phyloP scores from a whole-genome alignment of 2,888 invertebrate species.

The Coremacera marginata region DNA sequence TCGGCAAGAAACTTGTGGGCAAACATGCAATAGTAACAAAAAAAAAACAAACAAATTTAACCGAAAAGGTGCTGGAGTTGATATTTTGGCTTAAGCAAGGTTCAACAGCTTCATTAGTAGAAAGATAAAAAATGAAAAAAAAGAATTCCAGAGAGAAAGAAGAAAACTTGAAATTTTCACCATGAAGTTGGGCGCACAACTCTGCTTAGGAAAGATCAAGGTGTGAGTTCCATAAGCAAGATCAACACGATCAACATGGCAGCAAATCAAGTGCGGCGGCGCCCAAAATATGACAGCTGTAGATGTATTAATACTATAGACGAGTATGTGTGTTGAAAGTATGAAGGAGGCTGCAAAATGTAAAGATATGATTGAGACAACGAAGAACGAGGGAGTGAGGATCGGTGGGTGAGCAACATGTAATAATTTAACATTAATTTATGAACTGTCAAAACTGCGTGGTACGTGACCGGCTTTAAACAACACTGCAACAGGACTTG shows the following conservation, averaged over 20 bases:
- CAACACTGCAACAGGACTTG: background rate
- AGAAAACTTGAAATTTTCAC: slow-evolving; percentile 10
- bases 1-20: slow-evolving; percentile 11
- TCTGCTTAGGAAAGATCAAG: slow-evolving; percentile 24
- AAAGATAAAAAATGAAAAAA: background rate
- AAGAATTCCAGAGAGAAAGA: background rate
- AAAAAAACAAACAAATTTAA: background rate
- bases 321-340: background rate
- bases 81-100: background rate
- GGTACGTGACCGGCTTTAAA: slow-evolving; percentile 34
- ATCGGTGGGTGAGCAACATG: background rate
- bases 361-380: slow-evolving; percentile 6
- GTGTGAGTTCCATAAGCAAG: slow-evolving; percentile 20
- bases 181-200: background rate
- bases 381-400: background rate
- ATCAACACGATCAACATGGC: background rate
- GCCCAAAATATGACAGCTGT: slow-evolving; percentile 33
- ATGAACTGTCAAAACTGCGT: slow-evolving; percentile 60
- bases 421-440: slow-evolving; percentile 63
- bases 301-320: background rate
- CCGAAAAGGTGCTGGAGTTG: slow-evolving; percentile 14
- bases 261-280: slow-evolving; percentile 21
- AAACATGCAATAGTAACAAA: slow-evolving; percentile 13
- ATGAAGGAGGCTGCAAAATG: background rate
- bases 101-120: slow-evolving; percentile 29